Base-by-base conservation (phyloP, 2,797 vertebrate species). In the Paramormyrops hopkinsi region DNA sequence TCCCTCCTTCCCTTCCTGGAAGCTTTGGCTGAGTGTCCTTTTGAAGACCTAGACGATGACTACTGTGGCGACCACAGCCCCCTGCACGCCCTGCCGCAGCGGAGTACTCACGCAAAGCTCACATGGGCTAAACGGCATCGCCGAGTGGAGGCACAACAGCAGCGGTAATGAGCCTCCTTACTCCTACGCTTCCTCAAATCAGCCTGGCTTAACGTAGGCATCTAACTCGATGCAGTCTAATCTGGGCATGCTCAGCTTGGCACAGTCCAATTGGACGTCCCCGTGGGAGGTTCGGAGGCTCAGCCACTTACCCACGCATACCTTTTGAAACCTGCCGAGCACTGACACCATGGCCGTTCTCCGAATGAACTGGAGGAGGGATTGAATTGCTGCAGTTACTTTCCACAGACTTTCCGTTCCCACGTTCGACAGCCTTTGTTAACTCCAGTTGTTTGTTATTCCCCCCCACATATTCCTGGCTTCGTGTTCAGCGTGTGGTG, bases 11-110 rank as follows among this genome's bases (percentile, higher is more conserved):
- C 85, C 25, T 29, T 54, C 51, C 29, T 17, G 29, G 22, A 76
- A 89, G 88, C 22, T 54, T 11, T 48, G 14, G 73, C 11, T 85
- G 89, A 83, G 9, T 51, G 29, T 25, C 19, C 83, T 59, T 50
- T 76, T 59, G 90, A 89, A 89, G 85, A 87, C 54, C 41, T 48
- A 17, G 73, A 56, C 41, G 22, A 19, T n/a, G 85, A 88, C 19
- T 76, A 73, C 82, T 48, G 25, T 44, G 83, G 48, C 37, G 22
- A 51, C 82, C 37, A 50, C 25, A 88, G 48, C 69, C 0, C 5
- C 53, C 12, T 1, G 37, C 73, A 44, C 0, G 3, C 46, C 19
- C 44, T 69, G 50, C 22, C 25, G 22, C 14, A 29, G 22, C 19
- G 2, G 4, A 48, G 22, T 9, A 69, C 9, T n/a, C 2, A 8